Conservation (phyloP, 2,113 vertebrate genomes). For the Xiphorhynchus elegans region DNA sequence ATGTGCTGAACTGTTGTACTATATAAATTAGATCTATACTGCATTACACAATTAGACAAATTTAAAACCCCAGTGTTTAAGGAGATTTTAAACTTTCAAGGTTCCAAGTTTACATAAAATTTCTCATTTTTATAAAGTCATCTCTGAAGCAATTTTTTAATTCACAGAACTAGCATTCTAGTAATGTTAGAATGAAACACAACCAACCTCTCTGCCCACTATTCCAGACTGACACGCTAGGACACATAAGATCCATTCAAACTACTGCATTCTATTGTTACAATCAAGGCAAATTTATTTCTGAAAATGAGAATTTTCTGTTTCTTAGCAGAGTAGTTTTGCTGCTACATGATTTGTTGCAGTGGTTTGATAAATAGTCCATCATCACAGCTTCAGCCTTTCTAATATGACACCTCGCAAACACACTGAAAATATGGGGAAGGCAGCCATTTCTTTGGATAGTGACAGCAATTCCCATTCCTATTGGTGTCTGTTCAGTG, state of each 20-base stretch:
- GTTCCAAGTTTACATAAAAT: not conserved
- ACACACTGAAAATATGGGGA: not conserved
- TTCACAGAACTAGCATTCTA: not conserved
- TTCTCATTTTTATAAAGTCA: not conserved
- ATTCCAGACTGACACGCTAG: not conserved
- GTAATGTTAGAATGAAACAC: not conserved
- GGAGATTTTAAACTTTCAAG: not conserved
- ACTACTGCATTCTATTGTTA: not conserved
- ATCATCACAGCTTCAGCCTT: not conserved
- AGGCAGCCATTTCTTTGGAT: not conserved
- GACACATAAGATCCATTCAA: not conserved
- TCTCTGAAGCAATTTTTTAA: not conserved
- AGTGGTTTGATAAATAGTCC: not conserved
- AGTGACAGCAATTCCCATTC: not conserved
- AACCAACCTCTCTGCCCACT: not conserved
- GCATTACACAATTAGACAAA: not conserved
- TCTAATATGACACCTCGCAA: not conserved
- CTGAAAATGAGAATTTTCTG: not conserved
- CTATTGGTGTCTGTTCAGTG: not conserved
- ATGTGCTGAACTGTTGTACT: not conserved
- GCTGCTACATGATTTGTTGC: not conserved
- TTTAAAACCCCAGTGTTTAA: not conserved
- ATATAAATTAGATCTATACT: not conserved
- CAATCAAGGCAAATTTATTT: not conserved
- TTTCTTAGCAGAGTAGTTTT: not conserved